Conservation (phyloP, 1,140 invertebrate species). For the Diploscapter pachys region DNA sequence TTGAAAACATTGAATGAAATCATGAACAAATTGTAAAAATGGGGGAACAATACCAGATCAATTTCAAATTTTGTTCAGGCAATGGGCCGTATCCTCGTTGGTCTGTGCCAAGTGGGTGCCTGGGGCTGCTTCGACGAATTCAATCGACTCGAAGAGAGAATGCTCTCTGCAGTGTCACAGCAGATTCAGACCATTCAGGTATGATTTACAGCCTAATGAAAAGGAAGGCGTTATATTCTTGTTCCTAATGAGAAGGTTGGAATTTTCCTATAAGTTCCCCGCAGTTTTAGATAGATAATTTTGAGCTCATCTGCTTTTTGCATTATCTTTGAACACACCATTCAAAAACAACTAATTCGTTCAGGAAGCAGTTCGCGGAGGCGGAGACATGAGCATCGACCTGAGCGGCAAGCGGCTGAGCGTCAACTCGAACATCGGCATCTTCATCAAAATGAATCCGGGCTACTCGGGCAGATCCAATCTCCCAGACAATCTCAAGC, state of each 20-base stretch:
- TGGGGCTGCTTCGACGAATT: constrained; percentile 99
- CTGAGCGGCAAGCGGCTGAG: constrained; percentile 93
- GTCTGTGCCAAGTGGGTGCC: constrained; percentile 93
- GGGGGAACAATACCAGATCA: neutral
- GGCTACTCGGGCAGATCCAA: constrained; percentile 98
- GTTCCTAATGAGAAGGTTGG: too few species aligned
- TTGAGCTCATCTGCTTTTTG: neutral
- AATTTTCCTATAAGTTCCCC: too few species aligned
- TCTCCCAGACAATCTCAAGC: constrained; percentile 96
- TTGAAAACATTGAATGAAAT: neutral
- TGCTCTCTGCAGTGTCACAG: constrained; percentile 97
- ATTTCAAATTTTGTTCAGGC: constrained; percentile 60
- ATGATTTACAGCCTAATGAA: too few species aligned
- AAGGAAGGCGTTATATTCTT: too few species aligned
- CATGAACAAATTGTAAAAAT: neutral
- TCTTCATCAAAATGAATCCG: constrained; percentile 99
- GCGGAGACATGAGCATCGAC: constrained; percentile 70
- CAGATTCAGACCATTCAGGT: constrained; percentile 92
- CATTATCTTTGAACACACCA: too few species aligned
- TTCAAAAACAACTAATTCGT: neutral
- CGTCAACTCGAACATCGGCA: constrained; percentile 97
- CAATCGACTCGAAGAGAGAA: constrained; percentile 96
- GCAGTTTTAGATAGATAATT: neutral
- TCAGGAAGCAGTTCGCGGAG: constrained; percentile 76
- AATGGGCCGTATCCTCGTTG: constrained; percentile 92